These are phyloP conservation scores for Synchiropus splendidus DNA, from an alignment of 2,113 vertebrate genomes.

Conservation along the genomic window DNA sequence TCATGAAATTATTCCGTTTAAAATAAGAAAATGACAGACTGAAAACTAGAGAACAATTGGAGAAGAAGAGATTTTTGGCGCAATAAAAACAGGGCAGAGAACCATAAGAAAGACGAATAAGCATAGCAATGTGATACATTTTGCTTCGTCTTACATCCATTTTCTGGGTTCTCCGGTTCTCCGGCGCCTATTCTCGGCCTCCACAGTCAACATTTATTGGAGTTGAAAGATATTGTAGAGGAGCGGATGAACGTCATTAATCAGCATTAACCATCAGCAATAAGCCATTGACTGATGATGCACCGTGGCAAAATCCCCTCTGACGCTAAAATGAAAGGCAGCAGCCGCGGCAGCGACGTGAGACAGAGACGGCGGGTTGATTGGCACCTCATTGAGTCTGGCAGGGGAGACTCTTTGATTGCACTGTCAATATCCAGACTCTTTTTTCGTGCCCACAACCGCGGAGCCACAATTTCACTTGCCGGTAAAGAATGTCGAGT, in stretches of 20 bases:
- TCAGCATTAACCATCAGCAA: constrained; percentile 64
- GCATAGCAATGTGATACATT: too few species aligned
- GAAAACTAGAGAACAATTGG: too few species aligned
- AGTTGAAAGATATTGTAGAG: constrained; percentile 17
- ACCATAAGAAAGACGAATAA: too few species aligned
- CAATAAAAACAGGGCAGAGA: too few species aligned
- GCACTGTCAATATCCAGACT: constrained; percentile 61
- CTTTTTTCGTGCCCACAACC: constrained; percentile 3
- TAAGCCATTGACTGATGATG: constrained; percentile 67
- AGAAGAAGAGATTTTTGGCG: too few species aligned
- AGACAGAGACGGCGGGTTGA: constrained; percentile 63
- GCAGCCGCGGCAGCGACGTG: constrained; percentile 23
- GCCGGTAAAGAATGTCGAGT: too few species aligned
- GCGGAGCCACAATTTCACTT: too few species aligned
- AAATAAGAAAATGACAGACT: too few species aligned
- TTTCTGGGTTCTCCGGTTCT: too few species aligned
- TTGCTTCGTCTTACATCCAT: too few species aligned
- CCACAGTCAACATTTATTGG: constrained; percentile 16
- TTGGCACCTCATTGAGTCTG: constrained; percentile 70
- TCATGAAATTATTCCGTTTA: too few species aligned
- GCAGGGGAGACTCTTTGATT: constrained; percentile 66
- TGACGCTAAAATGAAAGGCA: constrained; percentile 65
- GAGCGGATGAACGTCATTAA: constrained; percentile 56
- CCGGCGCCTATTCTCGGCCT: constrained; percentile 4
- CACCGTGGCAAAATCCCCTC: constrained; percentile 47